Percentiles rank a stretch among this genome's conserved stretches.
phyloP scores from a whole-genome alignment of 2,888 invertebrate genomes.

The Azorinus chamasolen region DNA sequence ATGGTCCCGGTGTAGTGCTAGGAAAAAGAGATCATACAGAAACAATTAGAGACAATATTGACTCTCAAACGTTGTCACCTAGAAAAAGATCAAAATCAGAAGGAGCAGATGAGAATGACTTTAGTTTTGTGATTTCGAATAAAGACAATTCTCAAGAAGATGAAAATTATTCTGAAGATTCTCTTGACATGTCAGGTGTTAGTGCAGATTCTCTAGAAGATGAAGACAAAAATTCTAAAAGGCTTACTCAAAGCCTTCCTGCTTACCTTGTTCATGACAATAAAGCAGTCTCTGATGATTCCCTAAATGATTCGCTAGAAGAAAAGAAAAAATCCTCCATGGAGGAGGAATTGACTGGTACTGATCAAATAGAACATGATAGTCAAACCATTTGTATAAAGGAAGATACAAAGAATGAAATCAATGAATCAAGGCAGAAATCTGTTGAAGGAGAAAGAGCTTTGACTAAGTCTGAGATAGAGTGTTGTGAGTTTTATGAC shows the following conservation, averaged over 20 bases:
- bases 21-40: conserved; percentile 45
- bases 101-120: neutral
- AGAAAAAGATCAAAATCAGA: conserved; percentile 29
- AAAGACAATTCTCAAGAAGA: neutral
- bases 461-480: too few relatives aligned
- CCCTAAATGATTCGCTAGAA: conserved; percentile 48
- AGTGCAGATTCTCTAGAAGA: conserved; percentile 65
- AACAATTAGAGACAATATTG: conserved; percentile 2
- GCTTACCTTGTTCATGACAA: conserved; percentile 31
- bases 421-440: too few relatives aligned
- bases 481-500: too few relatives aligned
- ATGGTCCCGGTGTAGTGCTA: neutral
- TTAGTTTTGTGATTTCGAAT: neutral
- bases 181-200: conserved; percentile 41
- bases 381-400: too few relatives aligned
- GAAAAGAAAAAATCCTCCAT: conserved; percentile 2
- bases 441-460: too few relatives aligned
- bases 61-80: conserved; percentile 7
- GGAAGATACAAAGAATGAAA: too few relatives aligned
- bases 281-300: conserved; percentile 45
- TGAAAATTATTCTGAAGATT: conserved; percentile 52
- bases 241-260: conserved; percentile 51
- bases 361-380: too few relatives aligned
- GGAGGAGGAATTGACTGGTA: too few relatives aligned
- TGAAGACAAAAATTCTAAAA: conserved; percentile 10